Evolutionary conservation across 2,797 vertebrate species (phyloP), one percentile per base, ranked within the genome.

Genomic region (Pangasius larnaudii): DNA sequence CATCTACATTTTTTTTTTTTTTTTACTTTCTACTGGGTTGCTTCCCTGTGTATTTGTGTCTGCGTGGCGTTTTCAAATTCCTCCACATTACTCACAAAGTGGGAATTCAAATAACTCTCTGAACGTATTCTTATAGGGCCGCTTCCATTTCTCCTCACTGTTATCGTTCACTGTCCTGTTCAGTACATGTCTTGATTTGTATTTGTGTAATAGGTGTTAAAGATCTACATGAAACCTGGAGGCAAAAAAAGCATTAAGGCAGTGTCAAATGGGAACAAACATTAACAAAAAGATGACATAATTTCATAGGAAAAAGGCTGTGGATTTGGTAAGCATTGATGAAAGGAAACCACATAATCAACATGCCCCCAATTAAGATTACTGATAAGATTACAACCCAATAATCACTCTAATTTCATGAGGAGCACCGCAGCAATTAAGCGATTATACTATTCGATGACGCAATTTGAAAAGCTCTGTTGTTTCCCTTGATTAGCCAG

Each of bases 361-460:
- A 87, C 87, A 77, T 75, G 79, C 81, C 77, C 86, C 88, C 59
- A 82, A 90, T 91, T 89, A 90, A 84, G 84, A 85, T 78, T 53
- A 85, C 87, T 86, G 89, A 89, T 88, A 89, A 89, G 85, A 90
- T 89, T 86, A 89, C 59, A 65, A 85, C 53, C 80, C 86, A 85
- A 88, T 89, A 92, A 91, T 91, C 90, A 88, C 59, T 56, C 65
- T 87, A 85, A 83, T 90, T 89, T 90, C 89, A 89, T 85, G 89
- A 91, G 71, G 74, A 59, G 81, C 87, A 69, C 84, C 27, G 65
- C 36, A 1, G 84, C 86, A 89, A 91, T 92, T 92, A 89, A 90
- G 71, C 89, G 49, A 72, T 90, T 90, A 74, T 81, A 89, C 89
- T 91, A 90, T 90, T 89, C 88, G 81, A 89, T 91, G 89, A 87